Percentiles rank a stretch among this genome's conserved stretches.
These are phyloP conservation scores for Acronicta leporina DNA, from an alignment of 2,888 invertebrate species.

Conservation along the genomic window DNA sequence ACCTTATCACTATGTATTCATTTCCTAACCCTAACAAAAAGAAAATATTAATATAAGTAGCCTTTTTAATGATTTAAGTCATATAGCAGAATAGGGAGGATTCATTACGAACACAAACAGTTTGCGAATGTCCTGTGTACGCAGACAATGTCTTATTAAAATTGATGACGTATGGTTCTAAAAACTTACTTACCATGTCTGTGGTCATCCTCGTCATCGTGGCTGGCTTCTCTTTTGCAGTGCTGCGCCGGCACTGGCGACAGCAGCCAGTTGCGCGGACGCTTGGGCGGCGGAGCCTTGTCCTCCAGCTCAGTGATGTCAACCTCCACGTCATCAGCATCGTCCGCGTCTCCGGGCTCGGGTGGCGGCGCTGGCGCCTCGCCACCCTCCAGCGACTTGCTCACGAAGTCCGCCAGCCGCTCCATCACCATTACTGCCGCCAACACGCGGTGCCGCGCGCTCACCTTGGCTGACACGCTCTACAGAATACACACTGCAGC, in stretches of 20 bases:
- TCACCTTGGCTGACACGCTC: slow-evolving; percentile 79
- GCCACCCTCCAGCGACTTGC: slow-evolving; percentile 94
- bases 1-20: too few relatives aligned
- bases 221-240: slow-evolving; percentile 74
- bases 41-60: too few relatives aligned
- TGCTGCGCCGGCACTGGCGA: slow-evolving; percentile 79
- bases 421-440: slow-evolving; percentile 92
- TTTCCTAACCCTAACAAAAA: too few relatives aligned
- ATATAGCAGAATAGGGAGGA: too few relatives aligned
- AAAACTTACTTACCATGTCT: slow-evolving; percentile 75
- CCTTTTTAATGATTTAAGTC: too few relatives aligned
- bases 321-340: slow-evolving; percentile 81
- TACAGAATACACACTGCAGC: slow-evolving; percentile 76
- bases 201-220: slow-evolving; percentile 82
- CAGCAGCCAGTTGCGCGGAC: slow-evolving; percentile 84
- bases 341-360: slow-evolving; percentile 82
- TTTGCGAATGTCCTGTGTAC: too few relatives aligned
- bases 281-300: slow-evolving; percentile 76
- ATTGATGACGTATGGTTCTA: neutral
- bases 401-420: slow-evolving; percentile 97
- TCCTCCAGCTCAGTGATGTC: slow-evolving; percentile 86
- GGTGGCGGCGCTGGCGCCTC: slow-evolving; percentile 85
- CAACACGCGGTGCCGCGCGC: slow-evolving; percentile 79
- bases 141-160: too few relatives aligned
- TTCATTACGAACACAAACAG: too few relatives aligned